Percentiles rank a stretch among this genome's conserved stretches.
Conservation (phyloP, 2,113 vertebrate genomes). For the Naja naja region DNA sequence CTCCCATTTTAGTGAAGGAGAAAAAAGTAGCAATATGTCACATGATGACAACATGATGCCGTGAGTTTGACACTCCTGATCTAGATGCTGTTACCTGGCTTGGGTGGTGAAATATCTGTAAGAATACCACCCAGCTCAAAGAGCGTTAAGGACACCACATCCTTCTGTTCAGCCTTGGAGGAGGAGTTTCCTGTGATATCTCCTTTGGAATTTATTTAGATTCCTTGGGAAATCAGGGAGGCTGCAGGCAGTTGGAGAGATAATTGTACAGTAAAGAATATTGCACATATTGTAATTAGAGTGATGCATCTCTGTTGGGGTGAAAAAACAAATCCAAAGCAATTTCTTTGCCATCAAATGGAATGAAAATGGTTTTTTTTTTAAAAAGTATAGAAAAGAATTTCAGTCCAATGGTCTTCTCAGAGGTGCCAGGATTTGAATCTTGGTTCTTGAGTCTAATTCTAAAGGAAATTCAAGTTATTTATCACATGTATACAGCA, state of each 20-base stretch:
- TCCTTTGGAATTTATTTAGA: background rate
- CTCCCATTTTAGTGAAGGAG: too few species aligned
- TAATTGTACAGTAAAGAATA: background rate
- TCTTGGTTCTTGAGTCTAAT: background rate
- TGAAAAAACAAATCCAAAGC: background rate
- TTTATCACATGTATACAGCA: background rate
- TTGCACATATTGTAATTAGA: background rate
- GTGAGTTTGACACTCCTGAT: too few species aligned
- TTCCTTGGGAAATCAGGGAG: background rate
- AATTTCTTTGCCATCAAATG: background rate
- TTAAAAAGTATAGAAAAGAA: background rate
- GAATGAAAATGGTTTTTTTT: background rate
- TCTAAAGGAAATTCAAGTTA: background rate
- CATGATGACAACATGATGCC: too few species aligned
- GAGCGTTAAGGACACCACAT: background rate
- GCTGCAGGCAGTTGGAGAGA: background rate
- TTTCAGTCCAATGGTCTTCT: background rate
- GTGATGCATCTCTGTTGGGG: background rate
- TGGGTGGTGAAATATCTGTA: background rate
- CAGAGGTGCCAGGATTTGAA: background rate
- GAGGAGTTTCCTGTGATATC: background rate
- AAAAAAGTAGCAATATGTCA: too few species aligned
- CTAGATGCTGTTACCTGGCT: background rate
- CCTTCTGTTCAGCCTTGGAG: background rate
- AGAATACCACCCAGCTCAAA: background rate